These are phyloP conservation scores for Chloroclystis v-ata DNA, from an alignment of 2,888 invertebrate genomes.

Conservation along the genomic window DNA sequence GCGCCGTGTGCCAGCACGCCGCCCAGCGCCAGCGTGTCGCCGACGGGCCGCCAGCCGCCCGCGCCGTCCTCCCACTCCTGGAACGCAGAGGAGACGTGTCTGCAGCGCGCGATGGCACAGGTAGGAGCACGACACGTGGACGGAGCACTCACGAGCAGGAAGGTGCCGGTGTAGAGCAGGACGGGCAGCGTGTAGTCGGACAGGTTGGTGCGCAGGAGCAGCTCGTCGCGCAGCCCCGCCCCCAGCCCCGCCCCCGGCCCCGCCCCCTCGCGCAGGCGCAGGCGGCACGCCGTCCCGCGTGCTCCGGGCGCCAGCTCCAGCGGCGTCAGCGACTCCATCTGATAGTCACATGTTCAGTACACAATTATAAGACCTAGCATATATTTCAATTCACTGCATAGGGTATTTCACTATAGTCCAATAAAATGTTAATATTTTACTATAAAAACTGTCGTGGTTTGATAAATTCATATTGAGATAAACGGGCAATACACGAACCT, in stretches of 20 bases:
- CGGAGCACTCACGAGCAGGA: slow-evolving; percentile 46
- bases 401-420: too few relatives aligned
- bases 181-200: slow-evolving; percentile 66
- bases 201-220: slow-evolving; percentile 65
- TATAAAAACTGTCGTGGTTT: too few relatives aligned
- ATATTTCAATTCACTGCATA: too few relatives aligned
- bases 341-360: neutral
- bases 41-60: slow-evolving; percentile 35
- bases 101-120: too few relatives aligned
- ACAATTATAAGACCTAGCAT: too few relatives aligned
- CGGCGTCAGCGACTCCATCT: slow-evolving; percentile 39
- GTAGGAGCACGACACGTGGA: too few relatives aligned
- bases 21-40: slow-evolving; percentile 78
- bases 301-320: slow-evolving; percentile 32
- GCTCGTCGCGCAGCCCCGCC: slow-evolving; percentile 34
- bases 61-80: slow-evolving; percentile 60
- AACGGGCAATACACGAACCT: too few relatives aligned
- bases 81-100: neutral
- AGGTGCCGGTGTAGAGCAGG: slow-evolving; percentile 61
- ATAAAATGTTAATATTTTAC: too few relatives aligned
- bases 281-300: slow-evolving; percentile 21
- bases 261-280: slow-evolving; percentile 24
- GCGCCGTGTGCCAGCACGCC: slow-evolving; percentile 72
- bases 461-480: too few relatives aligned
- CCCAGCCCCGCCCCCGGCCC: slow-evolving; percentile 26